A percentile compares a stretch with the other conserved stretches of the same genome.
Evolutionary conservation across 2,797 vertebrate genomes (phyloP).

Genomic region (Petrocephalus sullivani): DNA sequence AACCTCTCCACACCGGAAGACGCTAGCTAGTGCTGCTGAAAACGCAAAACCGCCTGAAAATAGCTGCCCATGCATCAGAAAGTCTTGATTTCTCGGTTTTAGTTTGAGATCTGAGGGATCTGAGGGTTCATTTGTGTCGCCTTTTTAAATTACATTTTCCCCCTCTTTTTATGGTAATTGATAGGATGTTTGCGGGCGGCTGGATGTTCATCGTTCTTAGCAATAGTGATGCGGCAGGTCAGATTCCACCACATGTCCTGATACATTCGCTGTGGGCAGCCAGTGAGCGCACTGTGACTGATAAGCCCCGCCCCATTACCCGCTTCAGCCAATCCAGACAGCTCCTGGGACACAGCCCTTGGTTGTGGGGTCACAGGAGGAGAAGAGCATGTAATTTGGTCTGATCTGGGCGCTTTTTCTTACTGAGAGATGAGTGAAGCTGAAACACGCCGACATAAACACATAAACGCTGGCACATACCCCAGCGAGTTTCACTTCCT

Average conservation of each 20-base stretch:
- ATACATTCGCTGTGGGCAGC: not conserved
- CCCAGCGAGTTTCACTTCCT: slow-evolving; percentile 4
- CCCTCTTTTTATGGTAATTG: not conserved
- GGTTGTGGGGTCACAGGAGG: not conserved
- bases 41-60: slow-evolving; percentile 6
- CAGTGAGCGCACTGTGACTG: not conserved
- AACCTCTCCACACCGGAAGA: not conserved
- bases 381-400: not conserved
- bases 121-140: not conserved
- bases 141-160: not conserved
- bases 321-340: not conserved
- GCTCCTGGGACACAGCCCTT: not conserved
- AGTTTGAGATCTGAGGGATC: not conserved
- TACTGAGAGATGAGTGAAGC: not conserved
- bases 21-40: not conserved
- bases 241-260: not conserved
- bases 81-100: not conserved
- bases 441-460: not conserved
- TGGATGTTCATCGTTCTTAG: slow-evolving; percentile 15
- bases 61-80: not conserved
- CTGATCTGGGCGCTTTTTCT: not conserved
- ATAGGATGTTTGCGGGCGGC: not conserved
- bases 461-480: not conserved
- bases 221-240: not conserved
- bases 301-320: not conserved